phyloP scores from a whole-genome alignment of 2,113 vertebrate species.

The Osmerus mordax region DNA sequence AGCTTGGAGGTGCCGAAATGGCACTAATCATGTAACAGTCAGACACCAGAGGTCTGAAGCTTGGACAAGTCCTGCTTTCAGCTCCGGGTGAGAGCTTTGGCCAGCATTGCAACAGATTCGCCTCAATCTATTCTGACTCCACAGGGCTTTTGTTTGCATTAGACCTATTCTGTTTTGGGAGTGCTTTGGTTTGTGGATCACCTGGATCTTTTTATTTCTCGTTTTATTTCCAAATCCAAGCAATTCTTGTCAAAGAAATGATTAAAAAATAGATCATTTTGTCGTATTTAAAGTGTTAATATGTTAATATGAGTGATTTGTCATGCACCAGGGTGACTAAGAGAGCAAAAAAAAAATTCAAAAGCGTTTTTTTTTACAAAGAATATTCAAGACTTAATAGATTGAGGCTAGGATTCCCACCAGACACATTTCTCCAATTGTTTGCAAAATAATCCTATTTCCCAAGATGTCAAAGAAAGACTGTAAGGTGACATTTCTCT shows the following conservation, averaged over 20 bases:
- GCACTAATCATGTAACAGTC: constrained; percentile 53
- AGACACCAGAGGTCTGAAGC: constrained; percentile 40
- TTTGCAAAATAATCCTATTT: too few species aligned
- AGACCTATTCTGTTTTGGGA: too few species aligned
- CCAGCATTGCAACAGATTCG: neutral
- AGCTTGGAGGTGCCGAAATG: constrained; percentile 49
- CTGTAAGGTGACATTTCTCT: too few species aligned
- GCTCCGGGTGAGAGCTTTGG: neutral
- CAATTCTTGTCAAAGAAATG: neutral
- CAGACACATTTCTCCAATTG: too few species aligned
- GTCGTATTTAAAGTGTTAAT: neutral
- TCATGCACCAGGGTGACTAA: constrained; percentile 24
- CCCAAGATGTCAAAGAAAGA: too few species aligned
- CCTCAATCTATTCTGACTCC: neutral
- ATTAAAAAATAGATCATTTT: constrained; percentile 13
- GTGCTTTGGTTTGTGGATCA: neutral
- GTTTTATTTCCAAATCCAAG: too few species aligned
- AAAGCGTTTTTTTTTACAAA: neutral
- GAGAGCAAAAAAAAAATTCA: neutral
- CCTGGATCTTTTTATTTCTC: neutral
- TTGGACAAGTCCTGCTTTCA: constrained; percentile 32
- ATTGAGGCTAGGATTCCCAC: too few species aligned
- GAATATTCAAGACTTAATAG: neutral
- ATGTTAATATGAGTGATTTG: constrained; percentile 21
- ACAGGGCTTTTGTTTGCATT: neutral